phyloP scores from a whole-genome alignment of 1,140 invertebrate genomes.

The Bombus picipes region DNA sequence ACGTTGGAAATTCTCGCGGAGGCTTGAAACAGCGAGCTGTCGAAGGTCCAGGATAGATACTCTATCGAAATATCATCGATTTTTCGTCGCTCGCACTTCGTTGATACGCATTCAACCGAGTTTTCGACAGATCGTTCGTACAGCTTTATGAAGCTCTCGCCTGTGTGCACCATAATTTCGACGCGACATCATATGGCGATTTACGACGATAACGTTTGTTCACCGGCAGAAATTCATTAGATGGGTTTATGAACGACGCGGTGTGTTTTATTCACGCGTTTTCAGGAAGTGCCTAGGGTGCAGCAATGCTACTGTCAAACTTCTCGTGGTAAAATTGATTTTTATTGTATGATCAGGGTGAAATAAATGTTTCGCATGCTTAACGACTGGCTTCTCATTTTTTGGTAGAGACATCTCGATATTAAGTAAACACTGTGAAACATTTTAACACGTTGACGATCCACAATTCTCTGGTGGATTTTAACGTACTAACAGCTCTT shows the following conservation, averaged over 20 bases:
- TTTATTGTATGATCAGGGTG: neutral
- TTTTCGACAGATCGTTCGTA: neutral
- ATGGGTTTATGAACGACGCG: neutral
- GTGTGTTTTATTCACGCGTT: neutral
- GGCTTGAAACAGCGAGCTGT: neutral
- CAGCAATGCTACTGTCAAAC: neutral
- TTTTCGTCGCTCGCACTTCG: neutral
- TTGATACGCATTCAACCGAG: neutral
- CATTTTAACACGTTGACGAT: too few relatives aligned
- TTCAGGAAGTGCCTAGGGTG: neutral
- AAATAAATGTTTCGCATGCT: neutral
- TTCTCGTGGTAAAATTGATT: neutral
- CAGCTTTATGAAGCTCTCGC: slow-evolving; percentile 7
- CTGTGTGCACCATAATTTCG: slow-evolving; percentile 26
- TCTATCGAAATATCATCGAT: slow-evolving; percentile 32
- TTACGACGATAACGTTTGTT: neutral
- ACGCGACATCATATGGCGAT: neutral
- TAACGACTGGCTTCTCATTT: neutral
- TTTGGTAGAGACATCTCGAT: too few relatives aligned
- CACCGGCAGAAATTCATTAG: slow-evolving; percentile 27
- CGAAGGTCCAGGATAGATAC: neutral
- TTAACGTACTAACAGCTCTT: neutral
- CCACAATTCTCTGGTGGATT: too few relatives aligned
- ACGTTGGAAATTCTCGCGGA: neutral
- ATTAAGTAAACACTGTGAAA: too few relatives aligned